These are phyloP conservation scores for Agapornis canus DNA, from an alignment of 2,797 vertebrate species.

Conservation along the genomic window DNA sequence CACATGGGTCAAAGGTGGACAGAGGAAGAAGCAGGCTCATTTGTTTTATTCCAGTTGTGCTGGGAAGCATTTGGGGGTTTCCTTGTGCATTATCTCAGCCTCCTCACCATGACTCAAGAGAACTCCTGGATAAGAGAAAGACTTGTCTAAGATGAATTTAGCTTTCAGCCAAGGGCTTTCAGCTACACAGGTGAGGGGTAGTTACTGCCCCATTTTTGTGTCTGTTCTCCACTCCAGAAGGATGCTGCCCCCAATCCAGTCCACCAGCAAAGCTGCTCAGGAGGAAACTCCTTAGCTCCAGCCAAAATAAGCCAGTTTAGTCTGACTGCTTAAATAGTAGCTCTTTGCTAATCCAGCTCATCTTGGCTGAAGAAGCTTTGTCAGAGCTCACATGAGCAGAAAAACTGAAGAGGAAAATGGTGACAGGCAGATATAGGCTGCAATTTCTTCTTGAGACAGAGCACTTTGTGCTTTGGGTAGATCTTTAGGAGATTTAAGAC, in stretches of 20 bases:
- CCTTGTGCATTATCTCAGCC: neutral
- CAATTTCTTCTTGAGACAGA: neutral
- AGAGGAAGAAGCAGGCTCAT: neutral
- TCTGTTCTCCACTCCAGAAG: neutral
- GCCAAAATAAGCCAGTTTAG: conserved; percentile 30
- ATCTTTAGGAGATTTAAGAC: neutral
- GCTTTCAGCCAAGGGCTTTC: neutral
- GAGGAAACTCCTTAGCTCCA: neutral
- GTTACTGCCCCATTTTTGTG: neutral
- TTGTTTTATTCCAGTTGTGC: neutral
- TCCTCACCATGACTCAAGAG: neutral
- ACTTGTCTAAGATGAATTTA: neutral
- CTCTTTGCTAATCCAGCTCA: conserved; percentile 27
- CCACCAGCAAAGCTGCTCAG: neutral
- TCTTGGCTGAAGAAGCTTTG: neutral
- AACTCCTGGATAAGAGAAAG: neutral
- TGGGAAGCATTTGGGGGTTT: neutral
- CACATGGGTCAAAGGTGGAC: fast-evolving
- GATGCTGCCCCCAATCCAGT: neutral
- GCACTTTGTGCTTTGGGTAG: neutral
- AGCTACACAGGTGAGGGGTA: neutral
- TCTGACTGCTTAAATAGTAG: conserved; percentile 4
- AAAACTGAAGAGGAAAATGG: neutral
- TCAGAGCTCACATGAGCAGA: neutral
- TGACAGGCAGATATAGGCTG: neutral